Evolutionary conservation across 92 coral and sea anemone genomes (phyloP).

Genomic region (Meandrina meandrites): DNA sequence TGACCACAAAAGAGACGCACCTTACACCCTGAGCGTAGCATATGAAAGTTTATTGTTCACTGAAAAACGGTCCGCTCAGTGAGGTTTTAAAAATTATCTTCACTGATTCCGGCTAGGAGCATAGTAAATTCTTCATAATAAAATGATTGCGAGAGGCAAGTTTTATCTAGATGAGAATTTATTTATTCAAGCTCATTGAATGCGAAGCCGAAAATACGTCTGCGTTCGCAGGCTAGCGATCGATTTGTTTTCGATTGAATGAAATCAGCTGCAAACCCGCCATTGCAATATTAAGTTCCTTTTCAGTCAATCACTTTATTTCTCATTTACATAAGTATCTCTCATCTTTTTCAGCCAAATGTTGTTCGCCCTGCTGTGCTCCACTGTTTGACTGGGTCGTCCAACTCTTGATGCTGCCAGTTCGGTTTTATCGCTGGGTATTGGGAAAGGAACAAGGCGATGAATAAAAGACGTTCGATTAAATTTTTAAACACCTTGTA

Average conservation of each 20-base stretch:
- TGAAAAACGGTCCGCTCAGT: neutral
- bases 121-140: too few species aligned
- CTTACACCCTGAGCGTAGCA: neutral
- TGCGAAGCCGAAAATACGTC: neutral
- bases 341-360: constrained; percentile 36
- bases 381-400: constrained; percentile 48
- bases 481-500: neutral
- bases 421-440: constrained; percentile 38
- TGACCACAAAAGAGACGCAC: neutral
- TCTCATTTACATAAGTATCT: neutral
- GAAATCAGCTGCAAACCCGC: constrained; percentile 16
- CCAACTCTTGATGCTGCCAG: constrained; percentile 36
- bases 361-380: constrained; percentile 49
- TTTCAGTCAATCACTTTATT: constrained; percentile 6
- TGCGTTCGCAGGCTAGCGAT: neutral
- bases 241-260: neutral
- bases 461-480: neutral
- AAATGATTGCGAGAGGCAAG: too few species aligned
- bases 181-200: too few species aligned
- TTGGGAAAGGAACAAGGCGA: constrained; percentile 36
- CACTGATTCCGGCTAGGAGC: neutral
- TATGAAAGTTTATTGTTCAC: neutral
- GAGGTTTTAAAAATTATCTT: neutral
- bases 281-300: neutral
- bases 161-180: too few species aligned